phyloP scores from a whole-genome alignment of 2,113 vertebrate genomes.

The Empidonax traillii region DNA sequence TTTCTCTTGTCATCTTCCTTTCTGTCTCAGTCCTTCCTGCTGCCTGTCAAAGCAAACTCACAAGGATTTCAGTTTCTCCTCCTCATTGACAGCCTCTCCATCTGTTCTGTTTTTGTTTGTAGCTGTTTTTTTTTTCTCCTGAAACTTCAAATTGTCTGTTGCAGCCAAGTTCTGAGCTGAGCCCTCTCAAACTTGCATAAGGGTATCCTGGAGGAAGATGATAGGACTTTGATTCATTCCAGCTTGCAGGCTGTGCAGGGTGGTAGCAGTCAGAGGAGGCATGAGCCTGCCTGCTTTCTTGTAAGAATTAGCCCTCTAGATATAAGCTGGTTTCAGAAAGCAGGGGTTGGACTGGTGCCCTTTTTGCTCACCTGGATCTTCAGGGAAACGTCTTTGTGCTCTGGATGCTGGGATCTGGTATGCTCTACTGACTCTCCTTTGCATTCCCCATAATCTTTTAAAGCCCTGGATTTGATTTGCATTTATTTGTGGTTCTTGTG shows the following conservation, averaged over 20 bases:
- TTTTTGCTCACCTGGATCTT: conserved; percentile 23
- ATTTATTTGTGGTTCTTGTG: background rate
- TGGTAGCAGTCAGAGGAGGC: conserved; percentile 27
- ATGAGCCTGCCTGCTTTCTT: conserved; percentile 48
- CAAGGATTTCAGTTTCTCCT: background rate
- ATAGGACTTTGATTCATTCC: conserved; percentile 32
- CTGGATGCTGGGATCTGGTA: background rate
- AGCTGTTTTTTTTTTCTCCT: background rate
- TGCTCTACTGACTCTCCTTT: background rate
- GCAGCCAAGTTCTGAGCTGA: background rate
- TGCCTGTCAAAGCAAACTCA: background rate
- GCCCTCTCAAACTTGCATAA: conserved; percentile 13
- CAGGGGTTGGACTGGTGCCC: background rate
- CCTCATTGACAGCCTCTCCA: background rate
- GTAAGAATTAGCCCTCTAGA: conserved; percentile 50
- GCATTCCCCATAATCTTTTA: background rate
- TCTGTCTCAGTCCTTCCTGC: background rate
- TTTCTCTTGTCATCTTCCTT: background rate
- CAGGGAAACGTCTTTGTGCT: background rate
- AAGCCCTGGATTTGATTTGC: background rate
- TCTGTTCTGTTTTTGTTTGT: background rate
- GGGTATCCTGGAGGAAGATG: conserved; percentile 39
- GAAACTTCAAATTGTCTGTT: conserved; percentile 5
- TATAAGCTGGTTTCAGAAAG: conserved; percentile 47
- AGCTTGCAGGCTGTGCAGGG: background rate